Base-by-base conservation (phyloP, 2,113 vertebrate genomes). In the Cygnus atratus region DNA sequence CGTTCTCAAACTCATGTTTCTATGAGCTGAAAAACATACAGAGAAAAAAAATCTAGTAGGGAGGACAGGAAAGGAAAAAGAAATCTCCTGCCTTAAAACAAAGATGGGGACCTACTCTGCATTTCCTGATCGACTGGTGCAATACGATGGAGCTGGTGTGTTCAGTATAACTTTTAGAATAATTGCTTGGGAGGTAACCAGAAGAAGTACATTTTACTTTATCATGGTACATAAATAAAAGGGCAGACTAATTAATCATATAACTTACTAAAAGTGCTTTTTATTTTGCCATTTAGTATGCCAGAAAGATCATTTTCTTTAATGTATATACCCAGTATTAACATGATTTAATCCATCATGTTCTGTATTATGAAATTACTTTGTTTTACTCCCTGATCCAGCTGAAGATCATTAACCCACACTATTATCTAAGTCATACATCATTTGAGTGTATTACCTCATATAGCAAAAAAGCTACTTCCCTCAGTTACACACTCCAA, bases 241-340 rank as follows among this genome's bases (percentile, higher is more conserved):
- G 98, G 98, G 98, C 97, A 98, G 97, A 96, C 97, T 97, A 97
- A 98, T 99, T 98, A 98, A 99, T 99, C 98, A 98, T 97, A 98
- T 97, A 98, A 99, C 98, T 99, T 99, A 98, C 98, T 98, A 98
- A 98, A 99, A 99, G 99, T 99, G 99, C 98, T 98, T 99, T 97
- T 99, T 98, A 99, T 99, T 99, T 99, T 98, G 98, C 99, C 98
- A 98, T 99, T 98, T 98, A 98, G 98, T 96, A 98, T 98, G 98
- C 99, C 98, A 98, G 98, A 96, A 92, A 97, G 97, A 97, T 98
- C 96, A 98, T 98, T 98, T 98, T 97, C 98, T 98, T 98, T 99
- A 98, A 99, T 99, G 99, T 98, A 99, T 98, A 98, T 98, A 98
- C 97, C 97, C 97, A 97, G 98, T 98, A 98, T 98, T 98, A 98